Conservation (phyloP, 1,140 invertebrate genomes). For the Pseudomyrmex flavicornis region DNA sequence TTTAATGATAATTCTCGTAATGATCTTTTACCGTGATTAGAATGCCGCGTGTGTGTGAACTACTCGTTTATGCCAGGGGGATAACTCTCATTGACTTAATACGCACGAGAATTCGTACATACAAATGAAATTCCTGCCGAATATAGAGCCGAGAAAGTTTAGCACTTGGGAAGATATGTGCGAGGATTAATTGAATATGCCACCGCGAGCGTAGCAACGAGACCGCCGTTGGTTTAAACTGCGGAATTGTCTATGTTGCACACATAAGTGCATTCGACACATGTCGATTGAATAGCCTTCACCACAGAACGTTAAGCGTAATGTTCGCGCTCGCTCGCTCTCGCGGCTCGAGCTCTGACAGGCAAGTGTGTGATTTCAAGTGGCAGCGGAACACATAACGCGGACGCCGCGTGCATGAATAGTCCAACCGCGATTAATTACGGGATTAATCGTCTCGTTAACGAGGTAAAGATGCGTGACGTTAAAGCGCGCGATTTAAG, state of each 20-base stretch:
- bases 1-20: no score
- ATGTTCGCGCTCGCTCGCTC: not conserved
- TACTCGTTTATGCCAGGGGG: no score
- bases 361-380: slow-evolving; percentile 41
- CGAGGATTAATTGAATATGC: slow-evolving; percentile 27
- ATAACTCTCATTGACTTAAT: not conserved
- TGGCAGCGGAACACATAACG: not conserved
- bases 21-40: no score
- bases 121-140: not conserved
- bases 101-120: not conserved
- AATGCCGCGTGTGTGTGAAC: no score
- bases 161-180: not conserved
- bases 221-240: slow-evolving; percentile 46
- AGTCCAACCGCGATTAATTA: slow-evolving; percentile 51
- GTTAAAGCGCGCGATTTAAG: not conserved
- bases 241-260: slow-evolving; percentile 47
- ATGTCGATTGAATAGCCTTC: slow-evolving; percentile 43
- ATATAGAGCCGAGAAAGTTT: not conserved
- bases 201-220: slow-evolving; percentile 10
- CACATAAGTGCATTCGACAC: slow-evolving; percentile 56
- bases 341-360: slow-evolving; percentile 10
- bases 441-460: slow-evolving; percentile 48
- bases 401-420: slow-evolving; percentile 10
- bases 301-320: slow-evolving; percentile 25
- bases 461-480: slow-evolving; percentile 39